These are phyloP conservation scores for Danionella cerebrum DNA, from an alignment of 2,113 vertebrate species.

Conservation along the genomic window DNA sequence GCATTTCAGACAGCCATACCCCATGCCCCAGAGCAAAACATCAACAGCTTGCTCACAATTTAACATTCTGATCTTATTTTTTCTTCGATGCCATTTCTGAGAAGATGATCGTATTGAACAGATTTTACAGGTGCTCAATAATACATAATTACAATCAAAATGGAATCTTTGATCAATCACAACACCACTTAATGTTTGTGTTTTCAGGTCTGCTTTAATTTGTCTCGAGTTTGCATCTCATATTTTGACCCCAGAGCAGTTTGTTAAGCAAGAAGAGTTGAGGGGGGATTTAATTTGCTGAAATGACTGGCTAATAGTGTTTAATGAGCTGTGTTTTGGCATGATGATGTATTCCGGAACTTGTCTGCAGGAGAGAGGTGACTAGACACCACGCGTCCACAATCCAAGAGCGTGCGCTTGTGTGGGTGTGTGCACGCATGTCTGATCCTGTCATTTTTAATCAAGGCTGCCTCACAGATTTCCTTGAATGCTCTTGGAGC, in stretches of 20 bases:
- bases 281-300: conserved; percentile 63
- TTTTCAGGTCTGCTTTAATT: conserved; percentile 48
- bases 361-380: conserved; percentile 52
- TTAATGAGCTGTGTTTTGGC: conserved; percentile 68
- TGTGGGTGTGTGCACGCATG: background rate
- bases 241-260: conserved; percentile 62
- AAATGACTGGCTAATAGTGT: conserved; percentile 67
- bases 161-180: conserved; percentile 50
- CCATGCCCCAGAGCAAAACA: background rate
- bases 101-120: background rate
- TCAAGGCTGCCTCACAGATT: conserved; percentile 53
- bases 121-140: background rate
- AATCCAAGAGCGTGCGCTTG: conserved; percentile 28
- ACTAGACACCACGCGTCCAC: conserved; percentile 53
- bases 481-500: conserved; percentile 41
- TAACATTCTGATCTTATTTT: conserved; percentile 36
- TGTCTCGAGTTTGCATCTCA: conserved; percentile 43
- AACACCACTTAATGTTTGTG: conserved; percentile 49
- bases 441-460: conserved; percentile 46
- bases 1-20: background rate
- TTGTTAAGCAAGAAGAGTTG: conserved; percentile 53
- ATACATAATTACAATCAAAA: conserved; percentile 55
- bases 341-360: conserved; percentile 51
- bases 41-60: background rate
- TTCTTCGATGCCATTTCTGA: conserved; percentile 5